These are phyloP conservation scores for Caenorhabditis doughertyi DNA, from an alignment of 2,888 invertebrate genomes.

Conservation along the genomic window DNA sequence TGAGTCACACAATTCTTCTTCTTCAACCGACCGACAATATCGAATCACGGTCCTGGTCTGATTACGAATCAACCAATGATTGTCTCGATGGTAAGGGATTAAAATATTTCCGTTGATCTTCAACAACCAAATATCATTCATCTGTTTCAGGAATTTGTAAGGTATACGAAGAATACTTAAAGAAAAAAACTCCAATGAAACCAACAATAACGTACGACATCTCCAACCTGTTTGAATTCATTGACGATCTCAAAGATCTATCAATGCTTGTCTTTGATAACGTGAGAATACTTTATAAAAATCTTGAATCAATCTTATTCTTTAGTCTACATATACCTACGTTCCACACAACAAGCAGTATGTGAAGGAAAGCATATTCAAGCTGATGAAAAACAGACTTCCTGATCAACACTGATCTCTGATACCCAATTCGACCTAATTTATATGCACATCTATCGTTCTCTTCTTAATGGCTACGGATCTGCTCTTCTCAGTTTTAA, in stretches of 20 bases:
- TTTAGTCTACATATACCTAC: slow-evolving; percentile 88
- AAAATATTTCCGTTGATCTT: background rate
- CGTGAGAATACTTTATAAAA: slow-evolving; percentile 38
- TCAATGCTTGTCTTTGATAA: slow-evolving; percentile 89
- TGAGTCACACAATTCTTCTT: slow-evolving; percentile 92
- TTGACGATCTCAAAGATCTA: slow-evolving; percentile 95
- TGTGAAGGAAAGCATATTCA: slow-evolving; percentile 99
- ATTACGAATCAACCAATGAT: slow-evolving; percentile 92
- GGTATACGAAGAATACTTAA: slow-evolving; percentile 98
- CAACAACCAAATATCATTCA: background rate
- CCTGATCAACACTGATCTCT: slow-evolving; percentile 1
- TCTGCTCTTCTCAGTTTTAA: slow-evolving; percentile 3
- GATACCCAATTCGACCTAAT: background rate
- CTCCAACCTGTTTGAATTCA: slow-evolving; percentile 94
- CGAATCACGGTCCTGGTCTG: slow-evolving; percentile 97
- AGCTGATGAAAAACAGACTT: slow-evolving; percentile 83
- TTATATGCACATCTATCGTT: background rate
- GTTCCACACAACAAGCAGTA: slow-evolving; percentile 99
- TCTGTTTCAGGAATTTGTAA: slow-evolving; percentile 92
- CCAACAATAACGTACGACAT: slow-evolving; percentile 99
- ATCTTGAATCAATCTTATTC: background rate
- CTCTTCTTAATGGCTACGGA: slow-evolving; percentile 26
- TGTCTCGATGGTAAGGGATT: slow-evolving; percentile 75
- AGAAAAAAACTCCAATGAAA: slow-evolving; percentile 94
- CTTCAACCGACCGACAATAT: slow-evolving; percentile 95